Evolutionary conservation across 2,797 vertebrate genomes (phyloP).

Genomic region (Amblyopsis hoosieri): DNA sequence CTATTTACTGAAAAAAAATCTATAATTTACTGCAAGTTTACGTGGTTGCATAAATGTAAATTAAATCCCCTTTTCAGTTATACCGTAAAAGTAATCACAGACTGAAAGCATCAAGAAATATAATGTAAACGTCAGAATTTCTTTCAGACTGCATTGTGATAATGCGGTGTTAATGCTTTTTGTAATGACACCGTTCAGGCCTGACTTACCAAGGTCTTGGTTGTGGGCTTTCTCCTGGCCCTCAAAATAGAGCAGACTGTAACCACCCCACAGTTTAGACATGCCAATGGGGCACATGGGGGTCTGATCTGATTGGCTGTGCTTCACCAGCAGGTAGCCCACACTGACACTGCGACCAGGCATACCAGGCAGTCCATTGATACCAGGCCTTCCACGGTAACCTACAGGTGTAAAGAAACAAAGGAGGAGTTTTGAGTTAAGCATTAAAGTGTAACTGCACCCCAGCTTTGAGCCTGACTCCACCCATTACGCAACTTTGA

Average conservation of each 20-base stretch:
- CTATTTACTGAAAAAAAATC: no score
- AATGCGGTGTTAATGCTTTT: no score
- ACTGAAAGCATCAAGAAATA: no score
- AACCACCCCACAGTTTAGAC: conserved; percentile 94
- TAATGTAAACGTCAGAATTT: no score
- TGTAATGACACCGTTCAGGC: background rate
- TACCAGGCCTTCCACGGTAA: conserved; percentile 79
- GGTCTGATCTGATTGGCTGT: conserved; percentile 91
- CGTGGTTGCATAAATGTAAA: no score
- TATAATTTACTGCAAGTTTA: no score
- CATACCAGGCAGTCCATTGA: conserved; percentile 86
- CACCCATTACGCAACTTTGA: no score
- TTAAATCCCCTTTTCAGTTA: no score
- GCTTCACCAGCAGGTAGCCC: conserved; percentile 96
- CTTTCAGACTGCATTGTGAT: background rate
- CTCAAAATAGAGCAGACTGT: conserved; percentile 96
- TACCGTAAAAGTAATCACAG: no score
- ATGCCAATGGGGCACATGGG: conserved; percentile 97
- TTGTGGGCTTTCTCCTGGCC: conserved; percentile 98
- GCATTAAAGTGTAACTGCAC: no score
- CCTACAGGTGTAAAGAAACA: conserved; percentile 40
- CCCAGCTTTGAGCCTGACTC: no score
- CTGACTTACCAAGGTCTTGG: conserved; percentile 90
- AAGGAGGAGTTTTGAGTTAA: conserved; percentile 11
- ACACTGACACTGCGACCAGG: conserved; percentile 94